phyloP scores from a whole-genome alignment of 1,140 invertebrate genomes.

The Saccostrea glomerata region DNA sequence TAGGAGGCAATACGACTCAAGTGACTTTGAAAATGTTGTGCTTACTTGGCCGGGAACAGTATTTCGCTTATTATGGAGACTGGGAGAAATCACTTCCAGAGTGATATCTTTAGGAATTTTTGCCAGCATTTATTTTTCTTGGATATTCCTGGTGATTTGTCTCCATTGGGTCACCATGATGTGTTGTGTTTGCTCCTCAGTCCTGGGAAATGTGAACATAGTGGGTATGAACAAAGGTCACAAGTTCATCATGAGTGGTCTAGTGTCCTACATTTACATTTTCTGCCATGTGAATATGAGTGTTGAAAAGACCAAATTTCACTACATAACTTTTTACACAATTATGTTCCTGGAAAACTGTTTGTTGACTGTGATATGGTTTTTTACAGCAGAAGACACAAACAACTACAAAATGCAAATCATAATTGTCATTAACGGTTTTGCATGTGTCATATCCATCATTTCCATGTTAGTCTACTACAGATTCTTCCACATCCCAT shows the following conservation, averaged over 20 bases:
- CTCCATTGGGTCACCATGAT: constrained; percentile 92
- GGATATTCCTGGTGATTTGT: constrained; percentile 89
- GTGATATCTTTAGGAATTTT: constrained; percentile 91
- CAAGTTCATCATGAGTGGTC: constrained; percentile 84
- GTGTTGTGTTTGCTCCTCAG: constrained; percentile 90
- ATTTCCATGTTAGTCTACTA: constrained; percentile 92
- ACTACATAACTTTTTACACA: constrained; percentile 93
- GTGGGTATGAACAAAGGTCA: constrained; percentile 81
- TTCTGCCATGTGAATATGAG: constrained; percentile 95
- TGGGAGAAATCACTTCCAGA: constrained; percentile 91
- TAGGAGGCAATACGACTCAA: constrained; percentile 86
- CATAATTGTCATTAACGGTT: constrained; percentile 82
- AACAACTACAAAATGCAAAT: constrained; percentile 53
- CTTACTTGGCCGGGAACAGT: constrained; percentile 94
- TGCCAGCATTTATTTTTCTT: constrained; percentile 90
- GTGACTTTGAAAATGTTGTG: constrained; percentile 89
- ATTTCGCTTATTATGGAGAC: constrained; percentile 86
- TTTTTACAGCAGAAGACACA: constrained; percentile 35
- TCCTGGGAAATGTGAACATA: constrained; percentile 89
- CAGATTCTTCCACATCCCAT: constrained; percentile 84
- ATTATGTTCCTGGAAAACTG: constrained; percentile 94
- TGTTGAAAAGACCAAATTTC: constrained; percentile 87
- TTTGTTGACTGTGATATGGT: constrained; percentile 80
- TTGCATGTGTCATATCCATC: constrained; percentile 88
- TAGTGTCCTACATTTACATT: constrained; percentile 92